Evolutionary conservation across 2,888 invertebrate species (phyloP), one percentile per base, ranked within the genome.

Genomic region (Drosophila leonis): DNA sequence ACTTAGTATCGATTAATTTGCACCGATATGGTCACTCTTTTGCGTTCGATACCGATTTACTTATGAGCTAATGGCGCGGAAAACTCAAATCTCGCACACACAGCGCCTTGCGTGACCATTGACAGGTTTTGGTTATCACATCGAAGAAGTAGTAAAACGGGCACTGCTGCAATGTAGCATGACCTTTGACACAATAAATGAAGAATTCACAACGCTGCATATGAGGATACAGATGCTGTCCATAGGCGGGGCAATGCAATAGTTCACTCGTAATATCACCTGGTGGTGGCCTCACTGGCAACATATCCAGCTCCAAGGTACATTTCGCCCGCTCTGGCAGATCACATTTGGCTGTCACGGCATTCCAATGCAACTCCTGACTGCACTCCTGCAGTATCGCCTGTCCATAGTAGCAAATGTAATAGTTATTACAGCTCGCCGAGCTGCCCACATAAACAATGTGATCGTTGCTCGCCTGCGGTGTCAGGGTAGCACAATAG

Each of bases 91-190:
- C 88, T 1, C 80, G 84, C 10, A 90, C 88, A 72, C 92, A 92
- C n/a, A 85, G 60, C 5, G 92, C 92, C 1, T 77, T 67, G 1
- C 90, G 91, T 5, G 90, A 88, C 90, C 85, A 91, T 66, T 88
- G 85, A 33, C 93, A 93, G 24, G 83, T 89, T 55, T 90, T 88
- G 4, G 85, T 79, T 29, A 82, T 71, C 20, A 92, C 77, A 77
- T 93, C 93, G 65, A 91, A 93, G 65, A 85, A 82, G 68, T 92
- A 88, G 57, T 90, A 92, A 64, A 92, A 93, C 8, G 93, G 92
- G 61, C 93, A 93, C 57, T 91, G 91, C 54, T 93, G 93, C 41
- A 92, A 60, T 3, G 91, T 89, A n/a, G 90, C 90, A 71, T 90
- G 88, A 1, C 93, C 93, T 54, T 92, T 91, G 4, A 92, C 87